Evolutionary conservation across 2,113 vertebrate species (phyloP).

Genomic region (Otus sunia): DNA sequence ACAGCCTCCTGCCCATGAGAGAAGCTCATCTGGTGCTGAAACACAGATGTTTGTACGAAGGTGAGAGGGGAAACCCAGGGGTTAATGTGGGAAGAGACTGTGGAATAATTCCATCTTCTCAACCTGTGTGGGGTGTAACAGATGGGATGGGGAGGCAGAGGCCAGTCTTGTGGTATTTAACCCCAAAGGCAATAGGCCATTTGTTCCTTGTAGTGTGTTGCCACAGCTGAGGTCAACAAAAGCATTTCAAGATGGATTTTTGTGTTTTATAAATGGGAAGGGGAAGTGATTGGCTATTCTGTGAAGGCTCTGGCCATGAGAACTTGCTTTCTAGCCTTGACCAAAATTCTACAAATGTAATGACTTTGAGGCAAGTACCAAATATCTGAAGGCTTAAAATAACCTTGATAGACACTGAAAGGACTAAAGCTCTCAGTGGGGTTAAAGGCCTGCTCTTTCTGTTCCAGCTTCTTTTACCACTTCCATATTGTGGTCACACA

Average conservation of each 20-base stretch:
- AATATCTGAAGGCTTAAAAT: neutral
- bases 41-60: neutral
- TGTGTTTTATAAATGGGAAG: neutral
- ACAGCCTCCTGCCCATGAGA: neutral
- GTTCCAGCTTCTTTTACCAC: neutral
- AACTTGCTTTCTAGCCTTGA: neutral
- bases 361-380: neutral
- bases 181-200: neutral
- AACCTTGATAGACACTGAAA: neutral
- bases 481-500: neutral
- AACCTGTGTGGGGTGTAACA: rapidly evolving
- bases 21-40: neutral
- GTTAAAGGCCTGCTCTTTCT: neutral
- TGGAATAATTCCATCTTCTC: neutral
- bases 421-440: neutral
- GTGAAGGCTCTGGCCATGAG: neutral
- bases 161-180: neutral
- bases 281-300: neutral
- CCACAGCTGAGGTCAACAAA: neutral
- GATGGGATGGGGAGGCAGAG: neutral
- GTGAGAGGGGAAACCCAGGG: neutral
- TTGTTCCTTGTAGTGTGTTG: neutral
- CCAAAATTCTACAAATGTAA: neutral
- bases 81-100: neutral
- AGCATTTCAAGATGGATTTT: neutral